Base-by-base conservation (phyloP, 1,140 invertebrate species). In the Trypoxylus dichotomus region DNA sequence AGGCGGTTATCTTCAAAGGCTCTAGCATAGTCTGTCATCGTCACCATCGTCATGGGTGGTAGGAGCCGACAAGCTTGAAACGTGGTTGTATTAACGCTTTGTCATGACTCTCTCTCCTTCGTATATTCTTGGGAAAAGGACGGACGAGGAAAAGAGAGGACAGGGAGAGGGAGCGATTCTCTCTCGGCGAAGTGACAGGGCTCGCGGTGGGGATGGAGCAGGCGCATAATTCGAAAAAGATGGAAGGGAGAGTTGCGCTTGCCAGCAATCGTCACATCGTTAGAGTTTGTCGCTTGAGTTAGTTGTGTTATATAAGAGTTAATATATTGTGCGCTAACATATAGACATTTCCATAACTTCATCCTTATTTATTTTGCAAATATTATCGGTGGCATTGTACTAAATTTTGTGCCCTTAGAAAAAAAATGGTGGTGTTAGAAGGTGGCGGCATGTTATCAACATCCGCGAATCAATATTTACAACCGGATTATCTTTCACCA, bases 401-500 rank as follows among this genome's bases (percentile, higher is more conserved):
- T 19, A 24, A 71, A 32, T 71, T 24, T 15, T 0, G 29, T 27
- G 29, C 29, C 6, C 29, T 15, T 27, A 13, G 47, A 15, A 71
- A 71, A 74, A 74, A 92, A 93, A 96, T 96, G 95, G 94, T 96
- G 90, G 94, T 96, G 86, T 91, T 96, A 87, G 94, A 96, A 91
- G 93, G 94, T 88, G 92, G 93, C 89, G 94, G 92, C 89, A 96
- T 96, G 93, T 91, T 96, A 91, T 93, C 94, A 86, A 91, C 92
- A 85, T 93, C 94, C 86, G 94, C 92, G 83, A 96, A 96, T 90
- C 95, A 97, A 89, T 97, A 97, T 88, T 89, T 97, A 80, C 95
- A 96, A 87, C 95, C 95, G 86, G 96, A 97, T 90, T 97, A 97
- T 89, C 89, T 97, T 83, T 94, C 95, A 81, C 95, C 95, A 83